Evolutionary conservation across 2,888 invertebrate species (phyloP).

Genomic region (Selenia dentaria): DNA sequence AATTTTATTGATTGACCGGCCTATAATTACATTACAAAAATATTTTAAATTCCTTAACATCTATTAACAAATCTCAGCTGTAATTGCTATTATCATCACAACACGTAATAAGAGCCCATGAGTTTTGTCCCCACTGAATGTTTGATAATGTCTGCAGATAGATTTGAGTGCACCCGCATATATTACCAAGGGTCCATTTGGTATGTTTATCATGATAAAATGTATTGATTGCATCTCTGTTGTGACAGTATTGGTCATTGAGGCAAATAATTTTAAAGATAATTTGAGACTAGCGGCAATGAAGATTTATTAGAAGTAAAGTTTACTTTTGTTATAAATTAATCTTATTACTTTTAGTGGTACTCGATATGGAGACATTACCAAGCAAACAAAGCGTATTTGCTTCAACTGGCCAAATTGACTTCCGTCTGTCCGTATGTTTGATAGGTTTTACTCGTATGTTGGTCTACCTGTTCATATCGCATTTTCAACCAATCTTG

Average conservation of each 20-base stretch:
- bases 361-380: too few relatives aligned
- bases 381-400: too few relatives aligned
- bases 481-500: too few relatives aligned
- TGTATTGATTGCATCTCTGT: constrained; percentile 55
- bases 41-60: too few relatives aligned
- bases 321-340: not conserved
- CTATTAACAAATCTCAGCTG: not conserved
- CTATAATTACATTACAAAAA: too few relatives aligned
- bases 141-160: constrained; percentile 73
- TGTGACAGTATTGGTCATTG: constrained; percentile 33
- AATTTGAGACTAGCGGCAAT: constrained; percentile 1
- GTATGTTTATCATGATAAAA: constrained; percentile 55
- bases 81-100: constrained; percentile 35
- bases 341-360: too few relatives aligned
- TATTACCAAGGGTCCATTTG: constrained; percentile 61
- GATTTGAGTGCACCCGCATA: constrained; percentile 73
- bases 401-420: too few relatives aligned
- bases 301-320: constrained; percentile 23
- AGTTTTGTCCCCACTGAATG: constrained; percentile 59
- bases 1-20: too few relatives aligned
- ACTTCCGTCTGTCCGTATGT: too few relatives aligned
- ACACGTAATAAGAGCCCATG: constrained; percentile 40
- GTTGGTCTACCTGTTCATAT: too few relatives aligned
- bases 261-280: constrained; percentile 22
- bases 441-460: too few relatives aligned